Base-by-base conservation (phyloP, 2,113 vertebrate genomes). In the Dermatemys mawii region DNA sequence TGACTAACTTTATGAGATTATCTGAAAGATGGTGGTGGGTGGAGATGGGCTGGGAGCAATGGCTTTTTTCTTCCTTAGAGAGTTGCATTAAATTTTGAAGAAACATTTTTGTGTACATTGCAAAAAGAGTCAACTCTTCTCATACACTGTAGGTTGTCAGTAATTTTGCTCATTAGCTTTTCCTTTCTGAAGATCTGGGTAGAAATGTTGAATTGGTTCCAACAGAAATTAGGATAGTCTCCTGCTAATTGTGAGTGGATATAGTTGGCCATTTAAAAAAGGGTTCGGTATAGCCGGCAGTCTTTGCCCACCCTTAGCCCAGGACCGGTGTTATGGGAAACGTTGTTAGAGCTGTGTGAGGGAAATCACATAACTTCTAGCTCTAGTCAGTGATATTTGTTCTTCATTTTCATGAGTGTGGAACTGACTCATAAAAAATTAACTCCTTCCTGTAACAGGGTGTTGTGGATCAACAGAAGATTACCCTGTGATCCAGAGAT, bases 381-480 rank as follows among this genome's bases (percentile, higher is more conserved):
- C 57, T 88, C 38, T 78, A 67, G 12, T 51, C 27, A 13, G 6
- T 41, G 75, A 1, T 73, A 1, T 48, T 35, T n/a, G 13, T 46
- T 80, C 50, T 54, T 81, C 27, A 22, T 44, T 3, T 49, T 63
- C 11, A 24, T 35, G 44, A 3, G 14, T 24, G 22, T 60, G 63
- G 54, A 87, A 83, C 55, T 85, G 13, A 0, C 1, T 67, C 54
- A 38, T 63, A 41, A 4, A 4, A 88, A 93, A 27, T 41, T 35
- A 35, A 63, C 41, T 0, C 0, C 19, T 1, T 27, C 0, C 17
- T 81, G 48, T 54, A 76, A 46, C 0, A 0, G 6, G 51, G 35
- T 70, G 51, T 51, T 60, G 49, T n/a, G n/a, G n/a, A n/a, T n/a
- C n/a, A n/a, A n/a, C n/a, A n/a, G n/a, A n/a, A n/a, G n/a, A n/a